Evolutionary conservation across 2,888 invertebrate species (phyloP), one percentile per base, ranked within the genome.

Genomic region (Cheilosia soror): DNA sequence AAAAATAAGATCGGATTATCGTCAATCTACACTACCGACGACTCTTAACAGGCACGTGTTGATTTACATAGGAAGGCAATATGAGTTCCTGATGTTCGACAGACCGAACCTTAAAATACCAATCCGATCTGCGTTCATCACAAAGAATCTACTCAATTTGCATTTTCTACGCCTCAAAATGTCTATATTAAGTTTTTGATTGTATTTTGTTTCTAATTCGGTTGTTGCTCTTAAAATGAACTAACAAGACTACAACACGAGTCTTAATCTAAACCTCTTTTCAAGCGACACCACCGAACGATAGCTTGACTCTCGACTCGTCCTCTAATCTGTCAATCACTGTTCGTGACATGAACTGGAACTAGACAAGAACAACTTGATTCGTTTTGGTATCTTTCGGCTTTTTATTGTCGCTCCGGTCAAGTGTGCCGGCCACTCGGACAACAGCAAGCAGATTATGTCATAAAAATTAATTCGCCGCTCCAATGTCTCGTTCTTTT

Each of bases 331-430:
- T 25, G 49, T 51, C 20, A 4, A 51, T 51, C 13, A 27, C 13
- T 13, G 49, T 25, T 15, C 49, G 44, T 47, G 44, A 20, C 44
- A 20, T 15, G 7, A n/a, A 42, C 27, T n/a, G 11, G 40, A 27
- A 57, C 25, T 37, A 27, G 40, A 27, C 13, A 15, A 4, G 20
- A 20, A 33, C 9, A 33, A 57, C 7, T 31, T 31, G 5, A 5
- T 33, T 57, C 20, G 37, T n/a, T 42, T 60, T 11, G 37, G 37
- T 58, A 15, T 57, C 33, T 31, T 55, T 37, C 7, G 7, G 33
- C 33, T 27, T 9, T 60, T 42, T 42, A 27, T n/a, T 15, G 47
- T 20, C 60, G 60, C 31, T 47, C 20, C 20, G 55, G 68, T 68
- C 68, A 68, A 29, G 29, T 29, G 33, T 7, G 33, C 2, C 33